A percentile compares a stretch with the other conserved stretches of the same genome.
These are phyloP conservation scores for Aldrovandia affinis DNA, from an alignment of 2,797 vertebrate species.

Conservation along the genomic window DNA sequence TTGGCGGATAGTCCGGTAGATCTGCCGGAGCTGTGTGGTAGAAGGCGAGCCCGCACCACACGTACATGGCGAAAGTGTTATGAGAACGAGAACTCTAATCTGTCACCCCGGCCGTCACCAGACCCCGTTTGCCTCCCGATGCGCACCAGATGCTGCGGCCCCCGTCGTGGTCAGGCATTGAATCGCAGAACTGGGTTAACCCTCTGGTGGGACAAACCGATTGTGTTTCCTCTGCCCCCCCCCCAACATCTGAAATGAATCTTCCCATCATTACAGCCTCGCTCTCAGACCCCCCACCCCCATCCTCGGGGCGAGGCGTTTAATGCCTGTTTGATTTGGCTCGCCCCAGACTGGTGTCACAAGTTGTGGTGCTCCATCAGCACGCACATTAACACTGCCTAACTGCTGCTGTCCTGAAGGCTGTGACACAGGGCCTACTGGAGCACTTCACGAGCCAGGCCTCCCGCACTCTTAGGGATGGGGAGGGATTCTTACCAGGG, in stretches of 20 bases:
- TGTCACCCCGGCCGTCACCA: background rate
- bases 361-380: background rate
- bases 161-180: background rate
- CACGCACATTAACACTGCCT: background rate
- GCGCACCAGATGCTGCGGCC: background rate
- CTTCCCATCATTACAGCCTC: background rate
- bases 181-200: background rate
- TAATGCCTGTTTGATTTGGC: background rate
- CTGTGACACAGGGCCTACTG: too few relatives aligned
- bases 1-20: too few relatives aligned
- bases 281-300: background rate
- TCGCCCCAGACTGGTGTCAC: background rate
- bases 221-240: background rate
- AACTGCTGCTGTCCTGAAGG: background rate
- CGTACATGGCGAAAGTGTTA: background rate
- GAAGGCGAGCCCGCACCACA: background rate
- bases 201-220: background rate
- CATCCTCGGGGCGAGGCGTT: background rate
- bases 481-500: too few relatives aligned
- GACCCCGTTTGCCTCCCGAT: background rate
- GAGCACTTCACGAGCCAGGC: too few relatives aligned
- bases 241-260: background rate
- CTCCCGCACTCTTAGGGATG: too few relatives aligned
- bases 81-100: background rate
- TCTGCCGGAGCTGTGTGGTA: background rate